These are phyloP conservation scores for Motacilla alba DNA, from an alignment of 2,113 vertebrate genomes.

Conservation along the genomic window DNA sequence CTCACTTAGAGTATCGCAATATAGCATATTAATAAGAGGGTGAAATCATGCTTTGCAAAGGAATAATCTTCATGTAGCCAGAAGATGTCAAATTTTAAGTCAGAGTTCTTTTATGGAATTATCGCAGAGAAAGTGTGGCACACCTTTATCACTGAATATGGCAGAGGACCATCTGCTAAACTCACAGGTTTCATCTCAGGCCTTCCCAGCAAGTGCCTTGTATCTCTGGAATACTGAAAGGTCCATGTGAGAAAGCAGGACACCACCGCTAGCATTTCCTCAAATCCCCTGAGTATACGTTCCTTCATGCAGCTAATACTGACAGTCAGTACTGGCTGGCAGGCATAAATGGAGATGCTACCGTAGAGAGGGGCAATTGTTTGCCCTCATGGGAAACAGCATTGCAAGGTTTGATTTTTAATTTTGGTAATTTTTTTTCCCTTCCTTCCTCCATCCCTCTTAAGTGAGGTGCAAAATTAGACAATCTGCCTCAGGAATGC, in stretches of 20 bases:
- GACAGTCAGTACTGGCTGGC: not conserved
- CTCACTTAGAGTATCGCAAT: not conserved
- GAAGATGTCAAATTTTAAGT: not conserved
- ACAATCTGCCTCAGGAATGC: not conserved
- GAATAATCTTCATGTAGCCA: not conserved
- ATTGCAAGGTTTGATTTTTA: not conserved
- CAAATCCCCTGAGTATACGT: not conserved
- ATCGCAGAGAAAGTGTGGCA: not conserved
- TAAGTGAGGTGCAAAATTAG: not conserved
- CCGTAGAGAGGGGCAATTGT: not conserved
- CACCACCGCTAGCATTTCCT: not conserved
- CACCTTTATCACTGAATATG: not conserved
- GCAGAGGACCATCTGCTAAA: not conserved
- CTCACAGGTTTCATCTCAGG: not conserved
- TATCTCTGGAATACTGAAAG: not conserved
- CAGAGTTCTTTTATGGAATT: conserved; percentile 19
- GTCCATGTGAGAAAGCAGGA: not conserved
- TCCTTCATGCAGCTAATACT: not conserved
- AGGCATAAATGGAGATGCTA: not conserved
- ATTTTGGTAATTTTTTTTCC: no score
- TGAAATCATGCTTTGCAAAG: not conserved
- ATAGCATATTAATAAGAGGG: not conserved
- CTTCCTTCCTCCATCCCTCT: not conserved
- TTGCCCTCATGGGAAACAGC: not conserved
- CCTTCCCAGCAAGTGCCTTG: conserved; percentile 19